Evolutionary conservation across 2,113 vertebrate species (phyloP).

Genomic region (Gallinago media): DNA sequence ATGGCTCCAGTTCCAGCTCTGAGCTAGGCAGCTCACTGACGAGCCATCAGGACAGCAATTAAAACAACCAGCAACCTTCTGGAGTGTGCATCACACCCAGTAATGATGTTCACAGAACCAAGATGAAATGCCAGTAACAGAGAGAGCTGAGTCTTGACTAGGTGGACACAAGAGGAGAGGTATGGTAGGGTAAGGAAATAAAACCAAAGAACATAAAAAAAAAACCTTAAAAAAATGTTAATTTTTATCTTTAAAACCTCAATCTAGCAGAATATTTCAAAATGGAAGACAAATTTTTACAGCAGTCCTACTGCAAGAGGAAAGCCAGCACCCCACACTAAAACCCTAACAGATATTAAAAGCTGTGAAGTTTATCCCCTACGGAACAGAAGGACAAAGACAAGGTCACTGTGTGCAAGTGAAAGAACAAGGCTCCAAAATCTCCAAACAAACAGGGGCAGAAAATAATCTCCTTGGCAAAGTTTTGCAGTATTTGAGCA

Average conservation of each 20-base stretch:
- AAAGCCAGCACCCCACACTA: background rate
- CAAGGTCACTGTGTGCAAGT: background rate
- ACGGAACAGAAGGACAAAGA: conserved; percentile 41
- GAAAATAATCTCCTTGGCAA: conserved; percentile 47
- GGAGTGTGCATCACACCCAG: background rate
- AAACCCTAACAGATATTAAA: conserved; percentile 32
- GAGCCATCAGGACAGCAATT: background rate
- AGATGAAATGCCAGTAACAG: background rate
- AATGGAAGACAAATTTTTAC: background rate
- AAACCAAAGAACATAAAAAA: background rate
- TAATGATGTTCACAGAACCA: background rate
- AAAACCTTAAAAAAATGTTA: no score
- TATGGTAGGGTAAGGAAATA: background rate
- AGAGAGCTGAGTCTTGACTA: background rate
- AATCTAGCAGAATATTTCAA: background rate
- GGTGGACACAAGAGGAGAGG: background rate
- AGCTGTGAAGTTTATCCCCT: conserved; percentile 4
- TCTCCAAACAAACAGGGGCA: conserved; percentile 13
- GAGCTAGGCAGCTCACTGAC: background rate
- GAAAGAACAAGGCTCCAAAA: conserved; percentile 28
- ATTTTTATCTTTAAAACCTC: background rate
- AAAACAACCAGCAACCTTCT: background rate
- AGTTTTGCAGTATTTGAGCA: conserved; percentile 48
- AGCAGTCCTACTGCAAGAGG: background rate
- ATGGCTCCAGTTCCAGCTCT: background rate